Percentiles rank a stretch among this genome's conserved stretches.
phyloP scores from a whole-genome alignment of 64 coral and sea anemone genomes.

The Stylophora pistillata region DNA sequence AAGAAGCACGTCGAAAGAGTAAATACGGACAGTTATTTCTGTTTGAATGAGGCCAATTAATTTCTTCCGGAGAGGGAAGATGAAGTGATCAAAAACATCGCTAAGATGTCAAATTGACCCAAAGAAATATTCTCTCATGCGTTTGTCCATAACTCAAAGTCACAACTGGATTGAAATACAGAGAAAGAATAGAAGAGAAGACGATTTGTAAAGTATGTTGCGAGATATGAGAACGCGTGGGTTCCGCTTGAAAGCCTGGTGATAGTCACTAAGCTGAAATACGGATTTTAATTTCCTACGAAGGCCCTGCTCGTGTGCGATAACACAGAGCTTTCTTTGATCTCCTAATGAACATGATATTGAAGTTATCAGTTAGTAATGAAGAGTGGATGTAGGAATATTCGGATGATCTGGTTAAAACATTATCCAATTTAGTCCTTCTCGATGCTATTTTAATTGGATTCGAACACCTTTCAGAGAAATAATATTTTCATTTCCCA shows the following conservation, averaged over 20 bases:
- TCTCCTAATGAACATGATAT: not conserved
- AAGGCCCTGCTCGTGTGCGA: not conserved
- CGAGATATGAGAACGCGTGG: not conserved
- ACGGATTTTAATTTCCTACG: constrained; percentile 2
- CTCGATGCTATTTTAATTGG: constrained; percentile 45
- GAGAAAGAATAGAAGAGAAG: too few species aligned
- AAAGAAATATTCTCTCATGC: not conserved
- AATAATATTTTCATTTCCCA: constrained; percentile 24
- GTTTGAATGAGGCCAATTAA: not conserved
- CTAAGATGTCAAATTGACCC: not conserved
- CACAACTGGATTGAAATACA: not conserved
- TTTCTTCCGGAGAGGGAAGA: not conserved
- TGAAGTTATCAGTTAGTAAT: not conserved
- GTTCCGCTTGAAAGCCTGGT: not conserved
- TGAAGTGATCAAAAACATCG: constrained; percentile 27
- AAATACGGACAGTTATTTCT: constrained; percentile 6
- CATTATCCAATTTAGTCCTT: constrained; percentile 22
- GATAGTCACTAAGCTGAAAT: not conserved
- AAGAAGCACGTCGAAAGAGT: not conserved
- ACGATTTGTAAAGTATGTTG: not conserved
- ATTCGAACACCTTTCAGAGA: constrained; percentile 11
- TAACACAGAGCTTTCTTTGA: constrained; percentile 7
- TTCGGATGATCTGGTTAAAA: constrained; percentile 42
- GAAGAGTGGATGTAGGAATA: constrained; percentile 3
- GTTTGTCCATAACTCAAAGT: not conserved